phyloP scores from a whole-genome alignment of 37 sponge, comb jelly and placozoan genomes.

The Chondrosia reniformis region DNA sequence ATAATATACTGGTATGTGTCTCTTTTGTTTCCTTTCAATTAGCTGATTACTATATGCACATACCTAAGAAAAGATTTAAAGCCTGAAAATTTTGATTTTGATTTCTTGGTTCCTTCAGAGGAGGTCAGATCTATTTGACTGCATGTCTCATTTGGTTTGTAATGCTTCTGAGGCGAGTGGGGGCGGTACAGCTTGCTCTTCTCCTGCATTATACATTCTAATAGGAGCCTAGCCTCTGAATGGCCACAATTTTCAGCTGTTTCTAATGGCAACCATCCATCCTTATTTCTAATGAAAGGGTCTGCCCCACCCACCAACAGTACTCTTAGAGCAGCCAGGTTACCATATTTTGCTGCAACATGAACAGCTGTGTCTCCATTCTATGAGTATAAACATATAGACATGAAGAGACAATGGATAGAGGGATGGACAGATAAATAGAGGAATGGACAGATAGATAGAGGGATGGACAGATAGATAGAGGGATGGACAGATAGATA shows the following conservation, averaged over 20 bases:
- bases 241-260: conserved; percentile 13
- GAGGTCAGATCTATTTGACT: no score
- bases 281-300: conserved; percentile 53
- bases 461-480: conserved; percentile 13
- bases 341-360: conserved; percentile 77
- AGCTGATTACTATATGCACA: no score
- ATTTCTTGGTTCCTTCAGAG: no score
- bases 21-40: no score
- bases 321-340: conserved; percentile 34
- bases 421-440: neutral
- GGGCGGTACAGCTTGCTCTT: no score
- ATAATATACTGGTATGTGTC: no score
- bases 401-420: neutral
- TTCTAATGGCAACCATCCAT: neutral
- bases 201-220: conserved; percentile 14
- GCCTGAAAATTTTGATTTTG: no score
- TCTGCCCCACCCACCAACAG: conserved; percentile 52
- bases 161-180: no score
- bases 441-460: neutral
- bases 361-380: conserved; percentile 74
- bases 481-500: neutral
- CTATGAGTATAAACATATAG: conserved; percentile 11
- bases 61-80: no score
- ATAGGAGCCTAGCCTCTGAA: neutral
- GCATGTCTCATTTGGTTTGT: no score